Conservation (phyloP, 2,797 vertebrate genomes). For the Lepidocolaptes lacrymiger region DNA sequence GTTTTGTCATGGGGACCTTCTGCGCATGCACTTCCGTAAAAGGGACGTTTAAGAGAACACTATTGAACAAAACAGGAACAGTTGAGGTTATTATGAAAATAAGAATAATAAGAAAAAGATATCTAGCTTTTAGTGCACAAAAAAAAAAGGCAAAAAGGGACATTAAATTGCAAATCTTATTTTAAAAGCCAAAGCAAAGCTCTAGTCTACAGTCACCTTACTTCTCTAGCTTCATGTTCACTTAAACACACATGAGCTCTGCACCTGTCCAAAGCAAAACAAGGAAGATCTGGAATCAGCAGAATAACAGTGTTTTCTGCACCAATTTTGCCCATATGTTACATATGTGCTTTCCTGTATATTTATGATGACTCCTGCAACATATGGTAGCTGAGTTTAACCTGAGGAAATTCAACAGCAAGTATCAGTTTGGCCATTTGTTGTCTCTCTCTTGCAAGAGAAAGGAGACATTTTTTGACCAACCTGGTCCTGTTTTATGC, state of each 20-base stretch:
- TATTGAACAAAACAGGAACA: not conserved
- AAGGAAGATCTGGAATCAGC: not conserved
- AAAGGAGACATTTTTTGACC: not conserved
- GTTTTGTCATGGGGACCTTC: not conserved
- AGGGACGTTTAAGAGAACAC: not conserved
- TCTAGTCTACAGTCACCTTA: not conserved
- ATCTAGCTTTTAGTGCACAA: not conserved
- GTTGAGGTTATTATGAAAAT: not conserved
- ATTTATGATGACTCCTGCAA: not conserved
- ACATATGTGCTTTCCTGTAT: not conserved
- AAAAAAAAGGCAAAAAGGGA: not conserved
- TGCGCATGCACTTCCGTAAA: accelerated
- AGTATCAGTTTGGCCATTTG: not conserved
- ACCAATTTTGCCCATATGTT: not conserved
- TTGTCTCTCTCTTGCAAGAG: not conserved
- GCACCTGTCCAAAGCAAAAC: not conserved
- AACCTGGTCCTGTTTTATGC: not conserved
- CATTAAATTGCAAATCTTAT: accelerated
- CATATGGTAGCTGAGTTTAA: not conserved
- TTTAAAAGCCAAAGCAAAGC: not conserved
- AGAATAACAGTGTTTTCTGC: not conserved
- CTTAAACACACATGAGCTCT: not conserved
- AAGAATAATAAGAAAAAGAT: not conserved
- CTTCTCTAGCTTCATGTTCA: not conserved
- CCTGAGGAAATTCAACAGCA: not conserved